Base-by-base conservation (phyloP, 2,797 vertebrate genomes). In the Lithobates sylvaticus region DNA sequence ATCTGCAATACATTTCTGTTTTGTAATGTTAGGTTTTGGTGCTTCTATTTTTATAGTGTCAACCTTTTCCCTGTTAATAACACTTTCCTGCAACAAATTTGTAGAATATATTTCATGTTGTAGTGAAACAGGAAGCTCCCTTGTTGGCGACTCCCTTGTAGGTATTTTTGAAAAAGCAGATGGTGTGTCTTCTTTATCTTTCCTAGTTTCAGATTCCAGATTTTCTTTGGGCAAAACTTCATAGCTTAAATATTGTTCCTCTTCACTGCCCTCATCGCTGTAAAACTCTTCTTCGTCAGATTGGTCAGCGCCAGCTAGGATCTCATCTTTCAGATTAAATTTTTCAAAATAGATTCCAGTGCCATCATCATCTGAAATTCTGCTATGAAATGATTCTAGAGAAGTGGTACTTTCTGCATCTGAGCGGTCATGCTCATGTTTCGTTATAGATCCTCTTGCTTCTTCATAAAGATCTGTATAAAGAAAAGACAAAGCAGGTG, bases 391-490 rank as follows among this genome's bases (percentile, higher is more conserved):
- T 23, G 95, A 94, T 15, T 91, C 94, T 86, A 96, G 96, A 27
- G 96, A 96, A 78, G 92, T 89, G 72, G 94, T 90, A 23, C 96
- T 97, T 89, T 96, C 97, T 58, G 94, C 92, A 88, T 97, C 97
- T 0, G 96, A 97, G 65, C 84, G 88, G 32, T 97, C 96, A 3
- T 91, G 93, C 5, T 95, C 95, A 0, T 95, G 94, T 86, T 91
- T 96, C 86, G 88, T 92, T 77, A 93, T 94, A 90, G 96, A 94
- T 81, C 96, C 96, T 29, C 93, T 47, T 54, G 95, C 95, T 83
- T 97, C 96, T 82, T 97, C 96, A 39, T 98, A 98, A 64, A 99
- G 95, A 90, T 99, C 97, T 44, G 95, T 94, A 89, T 98, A 98
- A 88, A 98, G 95, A 92, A 98, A 99, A 0, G 96, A 95, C 89